Percentiles rank a stretch among this genome's conserved stretches.
Conservation (phyloP, 37 sponge, comb jelly and placozoan genomes). For the Diacarnus erythraeanus region DNA sequence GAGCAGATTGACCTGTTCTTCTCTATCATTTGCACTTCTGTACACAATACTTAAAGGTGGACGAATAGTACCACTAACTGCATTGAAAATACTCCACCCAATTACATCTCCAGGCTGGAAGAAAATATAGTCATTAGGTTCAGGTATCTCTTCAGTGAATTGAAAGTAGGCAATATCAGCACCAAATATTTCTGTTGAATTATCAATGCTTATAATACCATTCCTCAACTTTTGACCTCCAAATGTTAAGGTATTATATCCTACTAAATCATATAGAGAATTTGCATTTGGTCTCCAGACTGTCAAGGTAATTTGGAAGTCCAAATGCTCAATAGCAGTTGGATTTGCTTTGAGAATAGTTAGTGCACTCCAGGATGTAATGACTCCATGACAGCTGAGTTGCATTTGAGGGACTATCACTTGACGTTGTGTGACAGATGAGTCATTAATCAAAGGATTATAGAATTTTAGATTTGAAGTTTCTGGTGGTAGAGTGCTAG, state of each 20-base stretch:
- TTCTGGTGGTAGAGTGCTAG: background rate
- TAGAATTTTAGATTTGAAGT: background rate
- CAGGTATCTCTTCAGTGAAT: background rate
- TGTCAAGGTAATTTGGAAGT: slow-evolving; percentile 9
- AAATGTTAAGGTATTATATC: background rate
- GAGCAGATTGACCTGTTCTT: too few relatives aligned
- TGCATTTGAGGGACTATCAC: slow-evolving; percentile 25
- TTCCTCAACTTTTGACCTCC: background rate
- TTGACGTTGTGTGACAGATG: background rate
- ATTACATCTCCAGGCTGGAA: slow-evolving; percentile 44
- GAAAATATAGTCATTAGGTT: background rate
- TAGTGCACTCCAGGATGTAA: slow-evolving; percentile 38
- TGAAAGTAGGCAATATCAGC: slow-evolving; percentile 4
- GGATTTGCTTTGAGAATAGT: background rate
- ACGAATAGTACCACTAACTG: too few relatives aligned
- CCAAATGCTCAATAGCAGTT: background rate
- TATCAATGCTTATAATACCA: background rate
- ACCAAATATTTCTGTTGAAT: background rate
- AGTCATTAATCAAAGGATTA: too few relatives aligned
- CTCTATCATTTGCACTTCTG: too few relatives aligned
- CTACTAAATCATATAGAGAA: slow-evolving; percentile 7
- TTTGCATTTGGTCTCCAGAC: slow-evolving; percentile 33
- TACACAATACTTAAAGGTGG: too few relatives aligned
- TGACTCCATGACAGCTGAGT: slow-evolving; percentile 43
- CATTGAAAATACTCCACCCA: background rate